A percentile compares a stretch with the other conserved stretches of the same genome.
Evolutionary conservation across 2,888 invertebrate genomes (phyloP).

Genomic region (Halocaridina rubra): DNA sequence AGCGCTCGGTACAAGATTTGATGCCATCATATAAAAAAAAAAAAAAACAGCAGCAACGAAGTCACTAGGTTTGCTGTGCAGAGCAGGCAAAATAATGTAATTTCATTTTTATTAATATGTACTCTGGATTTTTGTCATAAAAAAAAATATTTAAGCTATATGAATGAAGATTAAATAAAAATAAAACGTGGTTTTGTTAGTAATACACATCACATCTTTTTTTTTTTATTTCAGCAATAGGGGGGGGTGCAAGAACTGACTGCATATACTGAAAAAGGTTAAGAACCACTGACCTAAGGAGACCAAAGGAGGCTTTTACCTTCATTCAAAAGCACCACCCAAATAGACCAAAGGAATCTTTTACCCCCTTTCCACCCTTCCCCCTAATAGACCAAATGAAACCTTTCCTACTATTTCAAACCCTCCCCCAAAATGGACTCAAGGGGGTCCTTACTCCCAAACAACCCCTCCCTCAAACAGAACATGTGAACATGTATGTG

Average conservation of each 20-base stretch:
- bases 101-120: not conserved
- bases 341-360: no score
- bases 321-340: no score
- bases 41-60: not conserved
- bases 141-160: not conserved
- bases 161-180: not conserved
- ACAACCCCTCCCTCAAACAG: no score
- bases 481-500: no score
- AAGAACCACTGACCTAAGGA: not conserved
- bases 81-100: not conserved
- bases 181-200: not conserved
- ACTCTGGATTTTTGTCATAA: not conserved
- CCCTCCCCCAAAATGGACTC: no score
- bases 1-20: no score
- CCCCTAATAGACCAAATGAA: no score
- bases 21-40: no score
- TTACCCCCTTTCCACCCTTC: no score
- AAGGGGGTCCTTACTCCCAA: no score
- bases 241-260: not conserved
- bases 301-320: no score
- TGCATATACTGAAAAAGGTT: not conserved
- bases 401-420: no score
- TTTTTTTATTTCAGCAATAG: not conserved
- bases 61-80: not conserved
- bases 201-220: not conserved